phyloP scores from a whole-genome alignment of 2,888 invertebrate genomes.

The Zhuqinia jingwanae region DNA sequence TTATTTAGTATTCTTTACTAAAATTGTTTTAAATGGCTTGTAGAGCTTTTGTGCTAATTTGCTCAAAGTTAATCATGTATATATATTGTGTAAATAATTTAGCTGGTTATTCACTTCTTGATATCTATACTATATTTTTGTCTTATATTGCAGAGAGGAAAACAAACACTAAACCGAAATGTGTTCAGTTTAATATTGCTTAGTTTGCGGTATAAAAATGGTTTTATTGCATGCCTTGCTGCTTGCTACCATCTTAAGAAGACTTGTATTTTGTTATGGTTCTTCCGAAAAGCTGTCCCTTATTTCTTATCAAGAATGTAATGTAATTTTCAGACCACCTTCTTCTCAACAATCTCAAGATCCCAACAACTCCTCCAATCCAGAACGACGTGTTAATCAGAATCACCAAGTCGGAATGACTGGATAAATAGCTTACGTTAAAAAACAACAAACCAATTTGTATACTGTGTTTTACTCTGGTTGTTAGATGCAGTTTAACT shows the following conservation, averaged over 20 bases:
- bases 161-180: constrained; percentile 70
- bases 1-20: neutral
- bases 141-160: constrained; percentile 69
- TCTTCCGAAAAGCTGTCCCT: constrained; percentile 37
- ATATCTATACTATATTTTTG: constrained; percentile 69
- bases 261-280: constrained; percentile 41
- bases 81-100: constrained; percentile 68
- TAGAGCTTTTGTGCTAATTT: constrained; percentile 54
- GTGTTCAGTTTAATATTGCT: constrained; percentile 71
- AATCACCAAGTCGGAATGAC: constrained; percentile 65
- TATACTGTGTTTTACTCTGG: no score
- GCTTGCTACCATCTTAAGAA: constrained; percentile 64
- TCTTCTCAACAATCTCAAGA: constrained; percentile 79
- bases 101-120: constrained; percentile 68
- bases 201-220: constrained; percentile 71
- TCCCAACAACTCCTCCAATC: constrained; percentile 64
- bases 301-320: constrained; percentile 45
- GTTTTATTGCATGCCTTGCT: constrained; percentile 69
- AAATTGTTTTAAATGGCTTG: constrained; percentile 34
- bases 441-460: neutral
- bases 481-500: no score
- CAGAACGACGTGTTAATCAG: constrained; percentile 56
- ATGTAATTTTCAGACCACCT: constrained; percentile 77
- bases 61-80: constrained; percentile 51
- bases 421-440: constrained; percentile 54